Evolutionary conservation across 2,797 vertebrate species (phyloP).

Genomic region (Simalia tracyae): DNA sequence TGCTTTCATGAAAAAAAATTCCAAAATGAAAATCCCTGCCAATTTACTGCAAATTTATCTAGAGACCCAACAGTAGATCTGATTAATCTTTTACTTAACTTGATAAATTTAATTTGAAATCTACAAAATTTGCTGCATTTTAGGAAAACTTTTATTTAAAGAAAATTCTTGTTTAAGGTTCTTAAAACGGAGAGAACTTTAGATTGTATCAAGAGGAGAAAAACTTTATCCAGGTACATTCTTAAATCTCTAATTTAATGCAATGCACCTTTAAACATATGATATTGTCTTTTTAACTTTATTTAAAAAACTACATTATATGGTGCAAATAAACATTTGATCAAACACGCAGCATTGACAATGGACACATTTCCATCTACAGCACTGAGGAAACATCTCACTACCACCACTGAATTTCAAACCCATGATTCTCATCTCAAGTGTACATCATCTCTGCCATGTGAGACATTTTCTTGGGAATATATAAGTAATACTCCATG

Average conservation of each 20-base stretch:
- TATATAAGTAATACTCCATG: slow-evolving; percentile 89
- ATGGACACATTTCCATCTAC: slow-evolving; percentile 26
- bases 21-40: not conserved
- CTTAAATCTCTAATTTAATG: slow-evolving; percentile 52
- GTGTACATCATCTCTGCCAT: slow-evolving; percentile 92
- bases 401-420: slow-evolving; percentile 29
- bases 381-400: slow-evolving; percentile 55
- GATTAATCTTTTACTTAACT: not conserved
- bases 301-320: slow-evolving; percentile 63
- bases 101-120: slow-evolving; percentile 26
- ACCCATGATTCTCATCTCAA: slow-evolving; percentile 54
- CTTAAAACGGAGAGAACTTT: slow-evolving; percentile 31
- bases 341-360: slow-evolving; percentile 59
- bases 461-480: slow-evolving; percentile 90
- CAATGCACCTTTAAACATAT: slow-evolving; percentile 61
- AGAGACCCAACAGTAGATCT: not conserved
- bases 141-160: not conserved
- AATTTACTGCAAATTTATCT: not conserved
- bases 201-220: slow-evolving; percentile 39
- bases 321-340: slow-evolving; percentile 63
- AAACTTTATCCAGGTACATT: slow-evolving; percentile 44
- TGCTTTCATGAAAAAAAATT: not conserved
- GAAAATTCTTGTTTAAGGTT: slow-evolving; percentile 45
- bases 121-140: not conserved
- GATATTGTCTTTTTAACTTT: slow-evolving; percentile 59